Evolutionary conservation across 2,888 invertebrate species (phyloP), one percentile per base, ranked within the genome.

Genomic region (Thera britannica): DNA sequence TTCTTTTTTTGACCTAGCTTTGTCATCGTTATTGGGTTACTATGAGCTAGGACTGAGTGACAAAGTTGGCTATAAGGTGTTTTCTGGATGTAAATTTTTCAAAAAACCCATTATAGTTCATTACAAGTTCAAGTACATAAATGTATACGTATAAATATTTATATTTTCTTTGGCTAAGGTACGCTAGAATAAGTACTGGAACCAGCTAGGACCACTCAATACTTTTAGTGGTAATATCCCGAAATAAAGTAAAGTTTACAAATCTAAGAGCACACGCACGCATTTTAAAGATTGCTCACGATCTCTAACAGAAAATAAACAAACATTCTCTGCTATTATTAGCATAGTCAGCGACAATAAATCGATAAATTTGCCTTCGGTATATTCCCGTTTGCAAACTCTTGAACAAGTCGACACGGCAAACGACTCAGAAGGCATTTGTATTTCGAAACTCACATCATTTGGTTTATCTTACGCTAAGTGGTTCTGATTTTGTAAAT

Each of bases 291-390:
- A 57, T 60, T 68, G 52, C 68, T 52, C 64, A 58, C 61, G 58
- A 65, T 65, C 55, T 69, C 58, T 59, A 65, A 38, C 61, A 49
- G 48, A 55, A 65, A 65, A 65, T 65, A 68, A 68, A 68, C 64
- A 68, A 60, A 62, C 65, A 51, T 64, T 44, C 35, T 44, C 54
- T 8, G 61, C 61, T 68, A 64, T 61, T 64, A 58, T 54, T 64
- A 65, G 57, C 61, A 64, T 60, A 68, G 48, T 64, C 57, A 61
- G 57, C 56, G 68, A 68, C 57, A 60, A 34, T 61, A 58, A 65
- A 62, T 52, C 66, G 52, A 67, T 67, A 58, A 62, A 55, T 38
- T 11, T 65, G 34, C 59, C 46, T 23, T 52, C 12, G 35, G 48
- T 35, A 51, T 12, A 23, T 58, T 38, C 38, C 38, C 48, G 8